A percentile compares a stretch with the other conserved stretches of the same genome.
Evolutionary conservation across 2,888 invertebrate genomes (phyloP).

Genomic region (Dicyrtomina minuta): DNA sequence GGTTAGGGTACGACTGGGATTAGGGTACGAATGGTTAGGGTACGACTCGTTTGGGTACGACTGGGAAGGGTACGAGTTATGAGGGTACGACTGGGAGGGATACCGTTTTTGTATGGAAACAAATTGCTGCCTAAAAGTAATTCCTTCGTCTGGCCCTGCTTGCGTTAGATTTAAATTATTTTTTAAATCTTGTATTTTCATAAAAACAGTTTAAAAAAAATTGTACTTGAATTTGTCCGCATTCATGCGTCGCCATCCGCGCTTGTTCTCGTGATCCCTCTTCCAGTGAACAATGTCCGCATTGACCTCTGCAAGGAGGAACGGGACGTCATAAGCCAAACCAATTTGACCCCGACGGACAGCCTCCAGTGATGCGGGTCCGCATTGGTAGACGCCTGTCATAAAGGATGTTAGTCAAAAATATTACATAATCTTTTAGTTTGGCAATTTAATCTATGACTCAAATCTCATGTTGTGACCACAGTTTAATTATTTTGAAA

Average conservation of each 20-base stretch:
- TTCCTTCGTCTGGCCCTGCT: no score
- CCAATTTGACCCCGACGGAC: constrained; percentile 75
- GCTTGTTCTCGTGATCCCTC: constrained; percentile 42
- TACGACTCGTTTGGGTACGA: no score
- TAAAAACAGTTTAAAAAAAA: constrained; percentile 13
- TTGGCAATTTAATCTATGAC: no score
- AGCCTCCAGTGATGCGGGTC: constrained; percentile 77
- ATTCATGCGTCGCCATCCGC: constrained; percentile 45
- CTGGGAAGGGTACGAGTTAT: no score
- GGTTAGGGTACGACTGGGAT: no score
- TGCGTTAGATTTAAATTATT: no score
- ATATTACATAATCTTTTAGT: no score
- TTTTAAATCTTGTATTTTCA: neutral
- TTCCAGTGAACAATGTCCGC: constrained; percentile 77
- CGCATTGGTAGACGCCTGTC: constrained; percentile 69
- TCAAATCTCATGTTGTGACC: no score
- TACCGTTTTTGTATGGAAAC: no score
- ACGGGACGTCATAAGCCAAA: constrained; percentile 72
- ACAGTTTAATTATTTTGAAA: neutral
- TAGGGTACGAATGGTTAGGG: no score
- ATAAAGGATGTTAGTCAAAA: constrained; percentile 4
- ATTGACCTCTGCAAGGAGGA: constrained; percentile 79
- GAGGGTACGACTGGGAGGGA: no score
- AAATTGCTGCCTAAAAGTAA: no score
- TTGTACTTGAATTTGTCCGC: constrained; percentile 51